Percentiles rank a stretch among this genome's conserved stretches.
These are phyloP conservation scores for Hippocampus kuda DNA, from an alignment of 2,797 vertebrate genomes.

Conservation along the genomic window DNA sequence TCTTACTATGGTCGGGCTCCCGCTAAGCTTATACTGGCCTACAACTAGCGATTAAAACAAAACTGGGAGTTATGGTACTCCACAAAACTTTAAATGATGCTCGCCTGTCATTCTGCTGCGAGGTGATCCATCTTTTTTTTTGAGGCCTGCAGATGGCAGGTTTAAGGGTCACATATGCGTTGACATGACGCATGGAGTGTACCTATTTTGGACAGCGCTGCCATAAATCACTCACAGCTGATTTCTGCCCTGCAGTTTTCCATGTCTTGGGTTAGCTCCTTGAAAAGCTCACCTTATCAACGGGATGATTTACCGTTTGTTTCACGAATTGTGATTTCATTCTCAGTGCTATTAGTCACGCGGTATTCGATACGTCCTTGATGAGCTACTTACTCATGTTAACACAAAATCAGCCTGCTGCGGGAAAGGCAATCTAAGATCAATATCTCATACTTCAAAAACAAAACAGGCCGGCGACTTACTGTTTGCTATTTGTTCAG, in stretches of 20 bases:
- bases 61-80: not conserved
- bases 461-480: too few species aligned
- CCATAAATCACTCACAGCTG: not conserved
- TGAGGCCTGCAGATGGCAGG: not conserved
- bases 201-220: not conserved
- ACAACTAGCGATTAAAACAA: not conserved
- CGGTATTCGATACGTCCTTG: not conserved
- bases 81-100: not conserved
- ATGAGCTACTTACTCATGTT: too few species aligned
- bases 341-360: not conserved
- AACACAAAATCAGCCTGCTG: too few species aligned
- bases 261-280: too few species aligned
- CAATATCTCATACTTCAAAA: too few species aligned
- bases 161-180: constrained; percentile 1
- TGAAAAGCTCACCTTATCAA: not conserved
- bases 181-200: not conserved
- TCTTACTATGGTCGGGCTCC: too few species aligned
- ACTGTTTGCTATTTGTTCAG: too few species aligned
- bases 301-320: not conserved
- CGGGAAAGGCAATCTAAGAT: too few species aligned
- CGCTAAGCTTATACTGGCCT: not conserved
- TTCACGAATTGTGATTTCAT: not conserved
- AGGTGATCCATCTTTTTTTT: constrained; percentile 3
- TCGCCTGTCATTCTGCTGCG: not conserved
- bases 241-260: not conserved